phyloP scores from a whole-genome alignment of 1,140 invertebrate genomes.

The Drosophila malerkotliana region DNA sequence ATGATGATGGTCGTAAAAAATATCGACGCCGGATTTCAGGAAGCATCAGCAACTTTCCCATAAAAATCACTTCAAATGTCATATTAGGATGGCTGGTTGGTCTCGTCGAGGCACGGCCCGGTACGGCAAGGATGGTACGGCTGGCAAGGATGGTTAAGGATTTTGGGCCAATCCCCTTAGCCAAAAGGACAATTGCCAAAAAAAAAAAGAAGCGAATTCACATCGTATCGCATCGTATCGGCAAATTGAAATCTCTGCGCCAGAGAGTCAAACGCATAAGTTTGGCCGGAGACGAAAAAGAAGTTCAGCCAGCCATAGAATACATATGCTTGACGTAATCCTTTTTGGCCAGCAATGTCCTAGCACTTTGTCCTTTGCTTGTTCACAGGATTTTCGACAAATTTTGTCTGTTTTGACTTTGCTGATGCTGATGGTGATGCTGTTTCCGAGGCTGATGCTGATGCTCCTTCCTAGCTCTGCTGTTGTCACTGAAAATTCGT shows the following conservation, averaged over 20 bases:
- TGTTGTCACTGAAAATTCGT: constrained; percentile 28
- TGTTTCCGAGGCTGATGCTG: not conserved
- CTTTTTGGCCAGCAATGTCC: constrained; percentile 70
- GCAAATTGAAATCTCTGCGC: constrained; percentile 75
- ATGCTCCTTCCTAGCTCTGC: constrained; percentile 5
- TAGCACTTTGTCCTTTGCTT: constrained; percentile 75
- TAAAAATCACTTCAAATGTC: constrained; percentile 82
- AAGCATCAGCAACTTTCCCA: constrained; percentile 78
- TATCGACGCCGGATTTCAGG: constrained; percentile 48
- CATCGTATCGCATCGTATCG: constrained; percentile 50
- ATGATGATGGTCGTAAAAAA: constrained; percentile 53
- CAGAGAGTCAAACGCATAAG: constrained; percentile 63
- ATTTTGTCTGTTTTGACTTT: constrained; percentile 77
- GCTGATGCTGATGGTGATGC: constrained; percentile 22
- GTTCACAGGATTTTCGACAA: constrained; percentile 80
- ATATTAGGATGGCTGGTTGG: constrained; percentile 61
- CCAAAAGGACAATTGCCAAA: constrained; percentile 69
- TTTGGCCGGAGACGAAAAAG: constrained; percentile 50
- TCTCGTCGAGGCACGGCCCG: not conserved
- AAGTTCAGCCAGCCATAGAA: constrained; percentile 62
- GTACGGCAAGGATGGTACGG: not conserved
- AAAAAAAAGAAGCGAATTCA: constrained; percentile 37
- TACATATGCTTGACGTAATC: constrained; percentile 82
- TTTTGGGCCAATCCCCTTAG: constrained; percentile 47
- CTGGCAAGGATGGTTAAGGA: constrained; percentile 25